These are phyloP conservation scores for Smithornis capensis DNA, from an alignment of 2,113 vertebrate genomes.

Conservation along the genomic window DNA sequence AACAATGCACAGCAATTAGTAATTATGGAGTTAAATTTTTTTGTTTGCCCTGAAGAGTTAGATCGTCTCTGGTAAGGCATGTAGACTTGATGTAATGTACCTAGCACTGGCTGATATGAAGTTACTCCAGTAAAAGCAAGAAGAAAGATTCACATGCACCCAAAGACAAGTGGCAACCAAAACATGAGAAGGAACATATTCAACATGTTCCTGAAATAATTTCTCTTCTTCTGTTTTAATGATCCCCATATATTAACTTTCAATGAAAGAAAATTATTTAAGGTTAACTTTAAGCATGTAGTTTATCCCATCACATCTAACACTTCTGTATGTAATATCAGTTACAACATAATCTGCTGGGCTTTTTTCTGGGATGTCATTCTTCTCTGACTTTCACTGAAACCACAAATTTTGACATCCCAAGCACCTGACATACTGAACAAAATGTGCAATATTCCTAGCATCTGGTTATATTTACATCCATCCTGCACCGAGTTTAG, in stretches of 20 bases:
- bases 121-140: neutral
- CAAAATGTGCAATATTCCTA: neutral
- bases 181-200: neutral
- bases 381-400: neutral
- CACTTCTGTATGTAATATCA: neutral
- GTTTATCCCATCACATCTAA: neutral
- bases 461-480: neutral
- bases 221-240: neutral
- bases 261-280: neutral
- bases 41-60: neutral
- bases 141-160: neutral
- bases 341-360: neutral
- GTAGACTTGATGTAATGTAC: neutral
- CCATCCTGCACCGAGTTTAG: neutral
- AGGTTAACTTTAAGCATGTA: neutral
- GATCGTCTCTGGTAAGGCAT: neutral
- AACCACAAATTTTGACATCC: neutral
- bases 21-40: neutral
- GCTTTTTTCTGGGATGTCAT: neutral
- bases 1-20: neutral
- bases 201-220: neutral
- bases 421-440: neutral
- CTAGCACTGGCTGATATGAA: neutral
- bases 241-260: neutral
- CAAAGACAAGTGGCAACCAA: neutral